Base-by-base conservation (phyloP, 2,888 invertebrate species). In the Drosophila hamatofila region DNA sequence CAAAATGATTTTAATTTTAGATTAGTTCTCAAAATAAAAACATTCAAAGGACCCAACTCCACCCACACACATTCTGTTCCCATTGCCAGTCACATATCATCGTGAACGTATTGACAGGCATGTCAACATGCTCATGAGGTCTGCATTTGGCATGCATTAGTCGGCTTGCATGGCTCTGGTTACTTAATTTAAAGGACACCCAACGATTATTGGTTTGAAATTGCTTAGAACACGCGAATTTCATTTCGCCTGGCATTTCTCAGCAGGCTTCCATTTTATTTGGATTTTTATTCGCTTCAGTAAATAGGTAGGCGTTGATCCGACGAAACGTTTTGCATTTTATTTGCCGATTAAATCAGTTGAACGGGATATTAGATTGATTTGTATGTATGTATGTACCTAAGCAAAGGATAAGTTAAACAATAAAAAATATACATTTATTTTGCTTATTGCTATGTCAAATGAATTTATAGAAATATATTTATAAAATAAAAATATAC, bases 1-100 rank as follows among this genome's bases (percentile, higher is more conserved):
- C 78, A 62, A 82, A 84, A 90, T 82, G 91, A 91, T 91, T 91
- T 91, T 81, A 91, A 91, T 91, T 91, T 91, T 90, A 91, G 90
- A 91, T 91, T 91, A 91, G 76, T 74, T 70, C 56, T 21, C 59
- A 62, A 80, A 75, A 66, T 57, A 56, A 63, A 66, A 71, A 66
- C 41, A 54, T 37, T 25, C 5, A 42, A 11, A 23, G 16, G 30
- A 18, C 25, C 54, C n/a, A 23, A 3, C 49, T 49, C n/a, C 41
- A 27, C 55, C 8, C 49, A 57, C 54, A 64, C 33, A 57, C 56
- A 61, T 71, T 65, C 62, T 60, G 52, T 44, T 23, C 21, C 23
- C 54, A 54, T 67, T 78, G 63, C 75, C 72, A 69, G 55, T 68
- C 82, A 84, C 82, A 84, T 71, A 81, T 79, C 78, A 57, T 65